Evolutionary conservation across 2,113 vertebrate genomes (phyloP).

Genomic region (Sciurus niger): DNA sequence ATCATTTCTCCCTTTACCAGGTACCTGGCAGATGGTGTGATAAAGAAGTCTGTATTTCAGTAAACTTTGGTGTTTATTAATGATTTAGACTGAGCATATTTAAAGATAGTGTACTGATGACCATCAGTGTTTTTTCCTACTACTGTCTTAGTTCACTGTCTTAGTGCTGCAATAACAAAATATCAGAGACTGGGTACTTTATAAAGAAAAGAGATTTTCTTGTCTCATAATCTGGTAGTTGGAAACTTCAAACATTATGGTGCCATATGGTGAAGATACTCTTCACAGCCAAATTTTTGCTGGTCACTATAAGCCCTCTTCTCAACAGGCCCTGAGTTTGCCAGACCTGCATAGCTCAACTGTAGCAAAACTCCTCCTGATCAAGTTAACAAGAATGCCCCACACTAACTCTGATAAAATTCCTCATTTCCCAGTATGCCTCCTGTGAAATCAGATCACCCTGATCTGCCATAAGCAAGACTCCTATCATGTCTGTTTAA

Average conservation of each 20-base stretch:
- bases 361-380: not conserved
- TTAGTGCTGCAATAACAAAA: not conserved
- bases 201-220: not conserved
- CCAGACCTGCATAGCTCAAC: not conserved
- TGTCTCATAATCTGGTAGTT: not conserved
- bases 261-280: not conserved
- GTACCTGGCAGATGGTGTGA: too few relatives aligned
- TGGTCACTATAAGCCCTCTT: not conserved
- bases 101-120: not conserved
- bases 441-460: not conserved
- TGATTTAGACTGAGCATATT: slow-evolving; percentile 30
- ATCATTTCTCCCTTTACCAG: too few relatives aligned
- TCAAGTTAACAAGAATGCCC: not conserved
- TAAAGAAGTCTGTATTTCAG: not conserved
- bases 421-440: not conserved
- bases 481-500: not conserved
- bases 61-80: not conserved
- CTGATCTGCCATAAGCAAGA: not conserved
- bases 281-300: not conserved
- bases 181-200: too few relatives aligned
- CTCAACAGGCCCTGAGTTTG: not conserved
- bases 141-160: not conserved
- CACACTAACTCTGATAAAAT: not conserved
- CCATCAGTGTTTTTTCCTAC: slow-evolving; percentile 34
- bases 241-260: not conserved